These are phyloP conservation scores for Phrynocephalus vlangalii DNA, from an alignment of 2,797 vertebrate species.

Conservation along the genomic window DNA sequence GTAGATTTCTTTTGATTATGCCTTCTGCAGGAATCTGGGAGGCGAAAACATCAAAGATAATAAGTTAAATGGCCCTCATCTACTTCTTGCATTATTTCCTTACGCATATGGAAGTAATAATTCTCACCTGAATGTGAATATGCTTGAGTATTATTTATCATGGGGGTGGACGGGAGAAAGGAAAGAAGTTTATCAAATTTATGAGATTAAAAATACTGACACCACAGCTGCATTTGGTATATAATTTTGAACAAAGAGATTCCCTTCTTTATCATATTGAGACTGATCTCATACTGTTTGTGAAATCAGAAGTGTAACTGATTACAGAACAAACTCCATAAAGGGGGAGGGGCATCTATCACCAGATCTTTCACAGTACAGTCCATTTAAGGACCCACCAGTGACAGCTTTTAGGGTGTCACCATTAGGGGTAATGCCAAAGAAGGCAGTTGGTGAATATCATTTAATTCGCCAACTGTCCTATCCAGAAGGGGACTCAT, in stretches of 20 bases:
- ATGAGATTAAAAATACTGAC: neutral
- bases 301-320: too few species aligned
- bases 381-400: too few species aligned
- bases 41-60: neutral
- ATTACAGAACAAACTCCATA: too few species aligned
- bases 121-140: neutral
- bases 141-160: slow-evolving; percentile 13
- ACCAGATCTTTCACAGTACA: too few species aligned
- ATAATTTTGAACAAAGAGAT: neutral
- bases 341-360: too few species aligned
- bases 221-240: neutral
- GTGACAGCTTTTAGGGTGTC: too few species aligned
- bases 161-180: neutral
- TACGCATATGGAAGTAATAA: neutral
- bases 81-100: neutral
- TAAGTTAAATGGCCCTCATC: neutral
- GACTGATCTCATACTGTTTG: neutral
- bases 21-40: neutral
- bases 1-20: slow-evolving; percentile 6
- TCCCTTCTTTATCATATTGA: neutral
- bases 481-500: too few species aligned
- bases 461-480: too few species aligned
- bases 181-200: neutral
- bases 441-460: too few species aligned
- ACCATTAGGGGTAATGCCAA: too few species aligned